phyloP scores from a whole-genome alignment of 2,797 vertebrate genomes.

The Antrozous pallidus region DNA sequence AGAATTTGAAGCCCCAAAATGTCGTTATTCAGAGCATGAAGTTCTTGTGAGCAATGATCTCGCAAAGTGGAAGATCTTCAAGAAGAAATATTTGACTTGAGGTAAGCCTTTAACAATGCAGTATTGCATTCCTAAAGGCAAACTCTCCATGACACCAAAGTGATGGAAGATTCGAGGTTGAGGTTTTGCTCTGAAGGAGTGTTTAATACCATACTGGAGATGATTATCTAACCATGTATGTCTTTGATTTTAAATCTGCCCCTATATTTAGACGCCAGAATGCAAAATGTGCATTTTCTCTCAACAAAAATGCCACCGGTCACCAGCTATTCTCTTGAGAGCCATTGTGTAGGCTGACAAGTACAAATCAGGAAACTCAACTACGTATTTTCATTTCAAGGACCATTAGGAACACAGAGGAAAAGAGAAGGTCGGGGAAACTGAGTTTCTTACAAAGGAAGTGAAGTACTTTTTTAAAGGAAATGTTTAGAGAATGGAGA shows the following conservation, averaged over 20 bases:
- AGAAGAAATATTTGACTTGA: constrained; percentile 7
- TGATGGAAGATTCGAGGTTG: not conserved
- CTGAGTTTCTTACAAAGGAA: not conserved
- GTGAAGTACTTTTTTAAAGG: not conserved
- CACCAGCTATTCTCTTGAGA: not conserved
- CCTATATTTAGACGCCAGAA: not conserved
- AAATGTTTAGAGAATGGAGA: not conserved
- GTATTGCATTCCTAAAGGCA: not conserved
- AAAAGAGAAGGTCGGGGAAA: not conserved
- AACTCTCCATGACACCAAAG: not conserved
- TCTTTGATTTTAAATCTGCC: not conserved
- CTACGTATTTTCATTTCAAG: constrained; percentile 10
- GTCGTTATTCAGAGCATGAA: not conserved
- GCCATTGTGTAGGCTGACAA: not conserved
- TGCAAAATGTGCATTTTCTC: not conserved
- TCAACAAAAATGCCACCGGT: not conserved
- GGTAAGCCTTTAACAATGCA: not conserved
- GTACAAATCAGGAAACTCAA: not conserved
- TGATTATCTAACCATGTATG: not conserved
- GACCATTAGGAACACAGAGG: constrained; percentile 22
- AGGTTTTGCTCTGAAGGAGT: not conserved
- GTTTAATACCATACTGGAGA: not conserved
- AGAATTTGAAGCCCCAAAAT: not conserved
- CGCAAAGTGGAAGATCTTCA: not conserved
- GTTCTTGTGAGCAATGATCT: not conserved